Evolutionary conservation across 2,113 vertebrate genomes (phyloP), one percentile per base, ranked within the genome.

Genomic region (Thermophis baileyi): DNA sequence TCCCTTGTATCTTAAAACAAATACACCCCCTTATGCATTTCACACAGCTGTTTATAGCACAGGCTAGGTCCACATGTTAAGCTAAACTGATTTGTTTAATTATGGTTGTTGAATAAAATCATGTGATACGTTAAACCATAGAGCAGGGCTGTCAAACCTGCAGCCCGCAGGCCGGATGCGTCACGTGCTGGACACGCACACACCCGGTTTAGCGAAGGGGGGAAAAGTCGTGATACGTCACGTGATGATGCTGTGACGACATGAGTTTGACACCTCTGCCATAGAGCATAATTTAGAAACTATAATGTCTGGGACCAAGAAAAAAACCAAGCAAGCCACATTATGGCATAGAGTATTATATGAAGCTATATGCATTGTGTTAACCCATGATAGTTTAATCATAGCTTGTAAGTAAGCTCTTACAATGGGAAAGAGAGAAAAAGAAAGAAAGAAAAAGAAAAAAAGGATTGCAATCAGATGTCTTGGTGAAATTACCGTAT

Each of bases 401-500:
- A 81, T 81, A 40, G 35, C 8, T 44, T 81, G 18, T 44, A 6
- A 81, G 35, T 69, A 69, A 69, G 63, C 63, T n/a, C n/a, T n/a
- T 69, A 69, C 11, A 69, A 2, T 69, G 11, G 10, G 25, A 11
- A 60, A 60, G 27, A 30, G 3, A 63, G 11, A 14, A 4, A 30
- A 10, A 30, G 63, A 92, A 85, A 89, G 18, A 40, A 57, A 30
- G n/a, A 49, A 46, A 94, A 89, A 3, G 18, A 54, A 44, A 40
- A 49, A 49, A 55, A 88, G 91, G 92, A 16, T 51, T 93, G 57
- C 25, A 95, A 22, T 27, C 0, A 0, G 25, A 1, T 95, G 92
- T 95, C 90, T 95, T 95, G 94, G 94, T 93, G 94, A 96, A 95
- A 94, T 55, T 95, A n/a, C n/a, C n/a, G n/a, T n/a, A n/a, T n/a